Evolutionary conservation across 2,888 invertebrate genomes (phyloP), one percentile per base, ranked within the genome.

Genomic region (Cephus nigrinus): DNA sequence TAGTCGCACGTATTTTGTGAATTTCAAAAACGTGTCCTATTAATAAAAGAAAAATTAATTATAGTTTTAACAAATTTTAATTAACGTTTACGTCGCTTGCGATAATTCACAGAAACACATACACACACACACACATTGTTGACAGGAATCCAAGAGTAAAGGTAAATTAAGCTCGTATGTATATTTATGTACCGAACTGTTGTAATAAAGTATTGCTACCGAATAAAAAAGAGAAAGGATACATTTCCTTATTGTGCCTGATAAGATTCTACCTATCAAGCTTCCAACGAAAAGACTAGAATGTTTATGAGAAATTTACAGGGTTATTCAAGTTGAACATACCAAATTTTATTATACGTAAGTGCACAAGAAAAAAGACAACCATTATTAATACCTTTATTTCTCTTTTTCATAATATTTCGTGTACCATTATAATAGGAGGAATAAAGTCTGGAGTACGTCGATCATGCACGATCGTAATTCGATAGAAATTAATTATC

Each of bases 141-240:
- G 83, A 85, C 75, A 75, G 23, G 75, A n/a, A 71, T 85, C 75
- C 75, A 82, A 84, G 81, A 80, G 80, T 79, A 81, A 85, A 84
- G 83, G 84, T 86, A 87, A 87, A 88, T 86, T 86, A 86, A 88
- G 86, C 85, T 85, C 88, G 84, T 87, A 90, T 90, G 89, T 90
- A 90, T 91, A 91, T 91, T 90, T 91, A 89, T 90, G 90, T 90
- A 91, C 90, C 86, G 88, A 90, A 90, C 85, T 87, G 87, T 91
- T 91, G 88, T 90, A 90, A 90, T 88, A 90, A 90, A 90, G 85
- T 87, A 91, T 88, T 90, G 85, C 87, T 86, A 90, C 85, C 84
- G 80, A 87, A 87, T 86, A 87, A 86, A 88, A 74, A 73, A 75
- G 23, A 55, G 23, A 55, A 23, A 55, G 23, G 23, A 15, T 55